Evolutionary conservation across 2,888 invertebrate species (phyloP), one percentile per base, ranked within the genome.

Genomic region (Dastarcus helophoroides): DNA sequence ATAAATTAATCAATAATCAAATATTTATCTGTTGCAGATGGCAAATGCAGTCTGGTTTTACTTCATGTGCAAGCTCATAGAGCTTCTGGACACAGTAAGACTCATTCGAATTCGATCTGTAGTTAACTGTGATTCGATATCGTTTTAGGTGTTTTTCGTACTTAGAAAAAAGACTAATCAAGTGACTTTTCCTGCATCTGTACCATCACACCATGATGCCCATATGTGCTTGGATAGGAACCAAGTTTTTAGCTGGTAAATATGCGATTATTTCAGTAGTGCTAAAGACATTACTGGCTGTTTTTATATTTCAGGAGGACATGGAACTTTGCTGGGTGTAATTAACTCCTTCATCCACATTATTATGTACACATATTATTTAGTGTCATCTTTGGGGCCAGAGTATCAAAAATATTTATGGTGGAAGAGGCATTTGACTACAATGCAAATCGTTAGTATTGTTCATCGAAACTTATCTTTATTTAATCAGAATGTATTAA

Each of bases 261-360:
- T 59, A n/a, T n/a, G n/a, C n/a, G n/a, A n/a, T n/a, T n/a, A n/a
- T n/a, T n/a, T n/a, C n/a, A n/a, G n/a, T n/a, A n/a, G n/a, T n/a
- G n/a, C n/a, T n/a, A n/a, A n/a, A n/a, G n/a, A n/a, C n/a, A n/a
- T n/a, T 22, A 14, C 4, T 16, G 2, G n/a, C 29, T 31, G n/a
- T 10, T 35, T 28, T 31, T 26, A 12, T 34, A 35, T 54, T 66
- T 29, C 59, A 76, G 76, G 70, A 69, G 54, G 79, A 66, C 93
- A 94, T 59, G 89, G 89, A 14, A 89, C 91, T 2, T 80, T 62
- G 13, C 32, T 56, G 62, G 84, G 86, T 33, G 73, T 85, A 37
- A 77, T 93, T 44, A 94, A 94, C 64, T 85, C 90, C 2, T 91
- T 91, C 49, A 91, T 94, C 10, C 94, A 94, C 54, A 82, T 93